Percentiles rank a stretch among this genome's conserved stretches.
phyloP scores from a whole-genome alignment of 2,797 vertebrate genomes.

The Presbytis comata region DNA sequence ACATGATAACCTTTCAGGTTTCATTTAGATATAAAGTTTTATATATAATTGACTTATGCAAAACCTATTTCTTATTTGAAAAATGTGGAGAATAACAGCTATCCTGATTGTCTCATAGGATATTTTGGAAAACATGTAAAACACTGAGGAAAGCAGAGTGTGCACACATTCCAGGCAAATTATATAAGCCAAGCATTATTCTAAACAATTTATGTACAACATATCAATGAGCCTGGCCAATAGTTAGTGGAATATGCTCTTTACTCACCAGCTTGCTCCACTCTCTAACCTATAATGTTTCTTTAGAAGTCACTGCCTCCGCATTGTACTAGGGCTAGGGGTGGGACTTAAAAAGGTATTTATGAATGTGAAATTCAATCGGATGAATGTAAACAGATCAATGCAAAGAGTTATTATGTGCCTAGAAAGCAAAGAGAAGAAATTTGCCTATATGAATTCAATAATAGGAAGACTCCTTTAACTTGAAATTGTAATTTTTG shows the following conservation, averaged over 20 bases:
- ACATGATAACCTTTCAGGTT: not conserved
- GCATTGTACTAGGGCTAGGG: not conserved
- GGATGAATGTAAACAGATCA: not conserved
- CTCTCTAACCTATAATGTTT: not conserved
- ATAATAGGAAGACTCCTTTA: not conserved
- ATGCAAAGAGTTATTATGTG: not conserved
- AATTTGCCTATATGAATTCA: not conserved
- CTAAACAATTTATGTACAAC: not conserved
- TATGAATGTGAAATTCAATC: not conserved
- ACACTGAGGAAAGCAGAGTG: not conserved
- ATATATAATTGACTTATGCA: not conserved
- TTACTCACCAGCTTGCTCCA: not conserved
- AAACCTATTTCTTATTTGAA: not conserved
- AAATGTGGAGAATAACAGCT: not conserved
- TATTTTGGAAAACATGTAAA: constrained; percentile 5
- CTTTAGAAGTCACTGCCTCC: not conserved
- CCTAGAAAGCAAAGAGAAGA: not conserved
- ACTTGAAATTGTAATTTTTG: not conserved
- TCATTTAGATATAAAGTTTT: not conserved
- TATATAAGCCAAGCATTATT: not conserved
- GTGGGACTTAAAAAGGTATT: not conserved
- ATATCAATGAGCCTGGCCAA: not conserved
- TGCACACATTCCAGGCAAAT: not conserved
- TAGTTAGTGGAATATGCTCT: not conserved
- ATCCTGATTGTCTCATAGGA: not conserved